Conservation (phyloP, 2,113 vertebrate species). For the Phoxinus phoxinus region DNA sequence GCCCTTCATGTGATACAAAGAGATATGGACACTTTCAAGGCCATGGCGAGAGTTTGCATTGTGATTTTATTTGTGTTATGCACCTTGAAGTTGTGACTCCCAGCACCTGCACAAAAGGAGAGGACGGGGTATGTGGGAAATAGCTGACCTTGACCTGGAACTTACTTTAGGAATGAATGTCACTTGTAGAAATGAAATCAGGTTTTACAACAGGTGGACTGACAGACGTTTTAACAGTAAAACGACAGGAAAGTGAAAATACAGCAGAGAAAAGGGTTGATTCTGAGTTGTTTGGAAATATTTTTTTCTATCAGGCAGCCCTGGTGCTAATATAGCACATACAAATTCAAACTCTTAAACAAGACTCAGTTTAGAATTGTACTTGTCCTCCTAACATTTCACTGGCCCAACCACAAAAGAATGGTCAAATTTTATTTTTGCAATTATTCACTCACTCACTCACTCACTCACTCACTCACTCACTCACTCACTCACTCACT, state of each 20-base stretch:
- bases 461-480: too few relatives aligned
- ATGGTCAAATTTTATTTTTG: background rate
- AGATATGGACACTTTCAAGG: constrained; percentile 1
- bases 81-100: background rate
- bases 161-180: background rate
- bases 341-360: background rate
- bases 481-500: too few relatives aligned
- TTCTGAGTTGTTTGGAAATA: too few relatives aligned
- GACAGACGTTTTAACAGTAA: background rate
- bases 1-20: background rate
- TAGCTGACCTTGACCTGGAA: background rate
- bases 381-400: background rate
- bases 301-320: too few relatives aligned
- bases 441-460: too few relatives aligned
- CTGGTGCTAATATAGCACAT: too few relatives aligned
- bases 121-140: background rate
- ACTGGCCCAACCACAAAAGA: background rate
- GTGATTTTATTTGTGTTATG: background rate
- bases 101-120: background rate
- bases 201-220: background rate
- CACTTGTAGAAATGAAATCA: background rate
- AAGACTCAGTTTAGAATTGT: background rate
- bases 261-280: too few relatives aligned
- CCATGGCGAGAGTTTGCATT: background rate
- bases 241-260: too few relatives aligned